These are phyloP conservation scores for Mustelus asterias DNA, from an alignment of 2,113 vertebrate species.

Conservation along the genomic window DNA sequence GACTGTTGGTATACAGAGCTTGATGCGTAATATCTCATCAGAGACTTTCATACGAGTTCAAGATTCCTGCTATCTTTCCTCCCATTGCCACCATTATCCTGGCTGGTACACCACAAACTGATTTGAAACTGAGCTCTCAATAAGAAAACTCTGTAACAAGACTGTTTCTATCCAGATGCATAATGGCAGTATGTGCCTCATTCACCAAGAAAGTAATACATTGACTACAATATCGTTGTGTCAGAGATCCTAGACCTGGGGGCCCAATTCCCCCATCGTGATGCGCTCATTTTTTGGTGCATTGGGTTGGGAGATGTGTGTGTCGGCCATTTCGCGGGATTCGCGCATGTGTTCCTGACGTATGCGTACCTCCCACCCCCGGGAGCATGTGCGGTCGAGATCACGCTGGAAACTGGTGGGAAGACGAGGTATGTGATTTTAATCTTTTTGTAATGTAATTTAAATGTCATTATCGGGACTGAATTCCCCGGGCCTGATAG, in stretches of 20 bases:
- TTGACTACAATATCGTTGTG: background rate
- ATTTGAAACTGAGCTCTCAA: background rate
- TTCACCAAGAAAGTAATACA: background rate
- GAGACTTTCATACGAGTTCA: background rate
- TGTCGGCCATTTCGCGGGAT: too few species aligned
- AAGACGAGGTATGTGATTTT: too few species aligned
- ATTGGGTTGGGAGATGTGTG: too few species aligned
- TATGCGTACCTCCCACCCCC: too few species aligned
- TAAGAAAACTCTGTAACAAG: background rate
- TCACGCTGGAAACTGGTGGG: too few species aligned
- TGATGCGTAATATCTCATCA: background rate
- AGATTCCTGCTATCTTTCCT: background rate
- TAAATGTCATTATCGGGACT: too few species aligned
- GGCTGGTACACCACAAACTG: background rate
- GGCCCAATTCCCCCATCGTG: too few species aligned
- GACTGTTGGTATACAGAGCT: background rate
- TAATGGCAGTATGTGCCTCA: background rate
- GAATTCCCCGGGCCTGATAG: too few species aligned
- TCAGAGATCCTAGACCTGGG: background rate
- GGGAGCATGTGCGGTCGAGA: too few species aligned
- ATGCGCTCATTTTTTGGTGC: too few species aligned
- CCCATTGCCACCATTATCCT: background rate
- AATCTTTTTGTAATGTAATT: too few species aligned
- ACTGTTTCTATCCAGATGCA: background rate
- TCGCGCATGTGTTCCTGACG: too few species aligned